Base-by-base conservation (phyloP, 1,140 invertebrate genomes). In the Drosophila carrolli region DNA sequence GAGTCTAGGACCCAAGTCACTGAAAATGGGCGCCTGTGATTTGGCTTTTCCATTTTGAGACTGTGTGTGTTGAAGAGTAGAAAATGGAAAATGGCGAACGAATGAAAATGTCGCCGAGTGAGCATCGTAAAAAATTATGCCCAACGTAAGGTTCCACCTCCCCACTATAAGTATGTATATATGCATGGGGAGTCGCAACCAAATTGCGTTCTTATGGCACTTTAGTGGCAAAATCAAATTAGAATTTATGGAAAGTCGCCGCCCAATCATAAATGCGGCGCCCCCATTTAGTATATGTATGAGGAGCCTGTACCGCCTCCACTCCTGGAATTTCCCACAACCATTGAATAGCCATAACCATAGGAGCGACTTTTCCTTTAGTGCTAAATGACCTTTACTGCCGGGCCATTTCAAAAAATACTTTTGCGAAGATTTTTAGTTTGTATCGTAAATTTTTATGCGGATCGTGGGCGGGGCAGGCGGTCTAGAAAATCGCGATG, bases 191-290 rank as follows among this genome's bases (percentile, higher is more conserved):
- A 41, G 51, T 8, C 43, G 44, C 4, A 38, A 65, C 44, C 75
- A 91, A 91, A 91, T 85, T 78, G 80, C 74, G 57, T 88, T 90
- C 80, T 90, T 86, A 91, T 91, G 78, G 85, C 85, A 88, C 88
- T 91, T 91, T 84, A 76, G 88, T 90, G 88, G 72, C 83, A 81
- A 90, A 91, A 91, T 91, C 80, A 88, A 91, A 91, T 91, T 90
- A 91, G 82, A 91, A 91, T 91, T 91, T 91, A 91, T 91, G 84
- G 81, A 83, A 88, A 88, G 84, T 80, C 82, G 63, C 74, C 44
- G 44, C 37, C 68, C 79, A 88, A 88, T 88, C 83, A 88, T 86
- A 86, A 86, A 88, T 88, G 74, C 37, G 83, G 67, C 58, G 75
- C 44, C 74, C 78, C 65, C 41, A 40, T 40, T 40, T n/a, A 11